Percentiles rank a stretch among this genome's conserved stretches.
Conservation (phyloP, 35 echinoderm and acorn worm species). For the Strongylocentrotus purpuratus region DNA sequence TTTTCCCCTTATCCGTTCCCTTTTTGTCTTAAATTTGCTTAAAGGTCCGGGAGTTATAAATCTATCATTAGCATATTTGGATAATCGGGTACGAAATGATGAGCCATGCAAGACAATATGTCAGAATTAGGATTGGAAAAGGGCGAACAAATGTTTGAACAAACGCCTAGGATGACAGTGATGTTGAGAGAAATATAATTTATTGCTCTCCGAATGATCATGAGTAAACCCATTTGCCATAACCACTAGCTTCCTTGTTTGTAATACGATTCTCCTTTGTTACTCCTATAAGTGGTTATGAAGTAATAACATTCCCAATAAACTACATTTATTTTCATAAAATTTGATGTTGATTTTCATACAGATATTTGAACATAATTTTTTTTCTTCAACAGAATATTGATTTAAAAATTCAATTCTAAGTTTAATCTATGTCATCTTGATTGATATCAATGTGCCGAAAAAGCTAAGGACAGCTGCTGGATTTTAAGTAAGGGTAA, state of each 20-base stretch:
- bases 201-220: not conserved
- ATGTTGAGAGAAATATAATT: not conserved
- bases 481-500: no score
- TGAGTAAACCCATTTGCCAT: not conserved
- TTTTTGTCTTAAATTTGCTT: slow-evolving; percentile 6
- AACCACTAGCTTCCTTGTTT: not conserved
- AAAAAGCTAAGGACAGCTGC: no score
- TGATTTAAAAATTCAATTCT: no score
- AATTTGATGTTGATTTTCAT: no score
- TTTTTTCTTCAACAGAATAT: no score
- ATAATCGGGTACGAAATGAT: slow-evolving; percentile 17
- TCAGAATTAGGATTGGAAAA: not conserved
- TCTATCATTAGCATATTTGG: slow-evolving; percentile 18
- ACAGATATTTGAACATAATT: no score
- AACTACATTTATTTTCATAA: no score
- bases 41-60: slow-evolving; percentile 1
- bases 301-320: no score
- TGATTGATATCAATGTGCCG: no score
- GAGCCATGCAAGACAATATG: not conserved
- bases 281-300: not conserved
- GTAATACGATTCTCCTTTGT: not conserved
- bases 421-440: no score
- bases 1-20: not conserved
- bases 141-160: slow-evolving; percentile 1
- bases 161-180: not conserved